phyloP scores from a whole-genome alignment of 2,797 vertebrate genomes.

The Octomys mimax region DNA sequence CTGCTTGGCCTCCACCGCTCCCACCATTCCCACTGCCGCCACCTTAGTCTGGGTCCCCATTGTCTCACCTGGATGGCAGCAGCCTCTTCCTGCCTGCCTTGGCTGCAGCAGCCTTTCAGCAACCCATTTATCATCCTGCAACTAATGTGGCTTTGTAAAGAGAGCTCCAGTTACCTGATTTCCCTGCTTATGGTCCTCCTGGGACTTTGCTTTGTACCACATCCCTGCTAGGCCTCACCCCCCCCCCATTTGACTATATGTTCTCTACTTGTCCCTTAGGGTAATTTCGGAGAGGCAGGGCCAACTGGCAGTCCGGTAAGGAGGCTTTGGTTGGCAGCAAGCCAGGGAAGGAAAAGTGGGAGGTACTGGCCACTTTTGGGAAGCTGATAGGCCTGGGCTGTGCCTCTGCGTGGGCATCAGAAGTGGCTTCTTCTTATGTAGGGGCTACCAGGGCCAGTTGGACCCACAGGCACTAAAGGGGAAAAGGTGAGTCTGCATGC shows the following conservation, averaged over 20 bases:
- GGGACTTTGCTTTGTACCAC: neutral
- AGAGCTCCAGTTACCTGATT: neutral
- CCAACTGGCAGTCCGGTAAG: slow-evolving; percentile 87
- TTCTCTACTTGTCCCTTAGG: slow-evolving; percentile 83
- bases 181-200: neutral
- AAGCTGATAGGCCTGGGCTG: neutral
- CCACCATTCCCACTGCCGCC: accelerated
- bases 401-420: neutral
- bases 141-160: slow-evolving; percentile 10
- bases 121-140: neutral
- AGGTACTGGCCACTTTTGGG: accelerated
- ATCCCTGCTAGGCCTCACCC: neutral
- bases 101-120: neutral
- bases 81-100: neutral
- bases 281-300: slow-evolving; percentile 84
- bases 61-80: neutral
- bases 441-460: slow-evolving; percentile 90
- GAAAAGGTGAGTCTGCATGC: slow-evolving; percentile 90
- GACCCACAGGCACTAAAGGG: slow-evolving; percentile 89
- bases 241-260: neutral
- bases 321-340: neutral
- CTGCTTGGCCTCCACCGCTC: neutral
- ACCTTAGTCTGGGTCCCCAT: neutral
- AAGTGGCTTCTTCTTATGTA: slow-evolving; percentile 83
- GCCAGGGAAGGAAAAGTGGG: neutral